Percentiles rank a stretch among this genome's conserved stretches.
These are phyloP conservation scores for Crepidodera aurea DNA, from an alignment of 2,888 invertebrate species.

Conservation along the genomic window DNA sequence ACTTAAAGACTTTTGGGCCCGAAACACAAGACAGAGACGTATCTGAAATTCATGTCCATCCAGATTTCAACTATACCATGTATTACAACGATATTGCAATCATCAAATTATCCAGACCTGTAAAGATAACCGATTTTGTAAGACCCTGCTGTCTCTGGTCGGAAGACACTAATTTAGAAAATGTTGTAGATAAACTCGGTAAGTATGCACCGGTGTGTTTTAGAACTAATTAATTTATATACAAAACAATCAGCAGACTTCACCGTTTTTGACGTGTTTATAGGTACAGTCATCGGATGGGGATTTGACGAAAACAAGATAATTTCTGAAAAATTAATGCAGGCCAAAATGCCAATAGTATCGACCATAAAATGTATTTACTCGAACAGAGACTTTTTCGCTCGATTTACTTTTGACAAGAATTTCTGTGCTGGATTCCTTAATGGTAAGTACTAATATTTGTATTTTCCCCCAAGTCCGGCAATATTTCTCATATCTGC, in stretches of 20 bases:
- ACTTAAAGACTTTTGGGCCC: conserved; percentile 59
- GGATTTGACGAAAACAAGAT: conserved; percentile 68
- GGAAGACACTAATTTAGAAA: conserved; percentile 44
- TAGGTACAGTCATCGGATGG: conserved; percentile 57
- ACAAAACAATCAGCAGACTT: too few relatives aligned
- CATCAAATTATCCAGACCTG: conserved; percentile 62
- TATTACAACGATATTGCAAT: conserved; percentile 66
- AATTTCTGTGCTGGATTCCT: conserved; percentile 64
- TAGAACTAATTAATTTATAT: too few relatives aligned
- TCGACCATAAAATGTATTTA: conserved; percentile 68
- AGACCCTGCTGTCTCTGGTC: conserved; percentile 69
- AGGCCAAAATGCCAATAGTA: conserved; percentile 70
- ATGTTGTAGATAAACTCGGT: conserved; percentile 50
- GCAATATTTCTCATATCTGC: too few relatives aligned
- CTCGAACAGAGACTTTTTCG: conserved; percentile 69
- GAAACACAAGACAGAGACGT: conserved; percentile 63
- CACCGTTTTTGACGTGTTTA: too few relatives aligned
- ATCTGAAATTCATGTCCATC: conserved; percentile 56
- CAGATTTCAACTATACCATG: conserved; percentile 55
- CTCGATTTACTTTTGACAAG: conserved; percentile 66
- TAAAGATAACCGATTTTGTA: conserved; percentile 64
- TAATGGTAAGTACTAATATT: conserved; percentile 61
- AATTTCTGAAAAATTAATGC: conserved; percentile 65
- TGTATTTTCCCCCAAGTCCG: too few relatives aligned
- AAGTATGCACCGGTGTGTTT: too few relatives aligned